Evolutionary conservation across 1,140 invertebrate species (phyloP), one percentile per base, ranked within the genome.

Genomic region (Drosophila dunni): DNA sequence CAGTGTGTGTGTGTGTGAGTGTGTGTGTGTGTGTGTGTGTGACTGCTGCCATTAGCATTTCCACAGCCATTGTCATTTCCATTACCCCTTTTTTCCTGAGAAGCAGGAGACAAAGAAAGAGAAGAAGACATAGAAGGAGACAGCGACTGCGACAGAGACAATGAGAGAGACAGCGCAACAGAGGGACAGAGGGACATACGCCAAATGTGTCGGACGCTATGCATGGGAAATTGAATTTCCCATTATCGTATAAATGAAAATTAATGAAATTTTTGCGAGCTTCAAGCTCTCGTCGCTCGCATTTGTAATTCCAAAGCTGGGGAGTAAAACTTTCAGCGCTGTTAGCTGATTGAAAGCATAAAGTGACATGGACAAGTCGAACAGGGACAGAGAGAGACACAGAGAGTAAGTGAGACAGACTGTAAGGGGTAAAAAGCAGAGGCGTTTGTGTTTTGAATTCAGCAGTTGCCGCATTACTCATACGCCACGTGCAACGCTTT

Each of bases 161-260:
- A n/a, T 58, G 33, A 10, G 33, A 46, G n/a, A 29, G 34, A 38
- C 33, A 36, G 40, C 34, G 13, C n/a, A n/a, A n/a, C n/a, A 60
- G 9, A 2, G 13, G 3, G 40, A 45, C 3, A 17, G 34, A 7
- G 24, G 11, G 56, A 17, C 45, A 48, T 15, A 61, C 58, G 58
- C 36, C 61, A 44, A 74, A 68, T 68, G 65, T 69, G 71, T 74
- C 57, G 57, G 71, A 70, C 51, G 34, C 50, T 70, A 57, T 69
- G 67, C 68, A 48, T 75, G 72, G 76, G 46, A 84, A 83, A 85
- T 86, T 86, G 62, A 81, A 85, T 85, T 86, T 78, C 53, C 82
- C 81, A 81, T 79, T 68, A 79, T 71, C 73, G 76, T 77, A 69
- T 65, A 75, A 86, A 82, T 82, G 83, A 83, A 88, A 79, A 79